phyloP scores from a whole-genome alignment of 2,888 invertebrate species.

The Boloria euphrosyne region DNA sequence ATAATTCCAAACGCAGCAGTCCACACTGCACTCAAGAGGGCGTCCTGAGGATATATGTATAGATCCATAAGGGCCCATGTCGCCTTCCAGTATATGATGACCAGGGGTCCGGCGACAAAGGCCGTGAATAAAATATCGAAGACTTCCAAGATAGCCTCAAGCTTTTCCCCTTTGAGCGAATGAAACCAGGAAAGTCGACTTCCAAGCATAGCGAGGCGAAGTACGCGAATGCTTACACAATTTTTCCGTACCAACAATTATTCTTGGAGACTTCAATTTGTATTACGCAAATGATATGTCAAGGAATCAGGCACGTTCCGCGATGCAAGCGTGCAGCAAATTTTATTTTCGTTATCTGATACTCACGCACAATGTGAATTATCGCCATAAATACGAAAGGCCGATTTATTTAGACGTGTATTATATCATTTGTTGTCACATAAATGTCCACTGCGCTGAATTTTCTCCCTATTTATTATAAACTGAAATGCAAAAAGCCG shows the following conservation, averaged over 20 bases:
- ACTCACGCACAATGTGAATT: constrained; percentile 26
- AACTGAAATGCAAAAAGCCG: constrained; percentile 11
- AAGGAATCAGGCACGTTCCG: constrained; percentile 12
- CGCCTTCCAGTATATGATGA: constrained; percentile 93
- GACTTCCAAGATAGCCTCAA: constrained; percentile 73
- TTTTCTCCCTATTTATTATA: background rate
- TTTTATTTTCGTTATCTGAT: constrained; percentile 27
- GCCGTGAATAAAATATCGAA: constrained; percentile 81
- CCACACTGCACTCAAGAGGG: constrained; percentile 79
- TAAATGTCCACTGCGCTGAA: background rate
- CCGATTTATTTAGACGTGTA: background rate
- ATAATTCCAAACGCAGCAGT: constrained; percentile 84
- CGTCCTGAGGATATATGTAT: constrained; percentile 83
- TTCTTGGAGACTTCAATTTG: constrained; percentile 4
- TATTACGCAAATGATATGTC: constrained; percentile 8
- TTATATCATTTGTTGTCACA: background rate
- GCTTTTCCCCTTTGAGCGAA: constrained; percentile 20
- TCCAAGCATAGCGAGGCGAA: constrained; percentile 31
- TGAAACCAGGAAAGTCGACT: constrained; percentile 24
- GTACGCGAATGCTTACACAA: background rate
- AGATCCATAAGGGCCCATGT: constrained; percentile 90
- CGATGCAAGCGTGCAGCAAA: constrained; percentile 13
- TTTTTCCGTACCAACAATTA: constrained; percentile 8
- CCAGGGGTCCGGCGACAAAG: constrained; percentile 86
- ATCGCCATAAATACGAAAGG: constrained; percentile 22